Evolutionary conservation across 2,113 vertebrate genomes (phyloP), one percentile per base, ranked within the genome.

Genomic region (Podarcis cretensis): DNA sequence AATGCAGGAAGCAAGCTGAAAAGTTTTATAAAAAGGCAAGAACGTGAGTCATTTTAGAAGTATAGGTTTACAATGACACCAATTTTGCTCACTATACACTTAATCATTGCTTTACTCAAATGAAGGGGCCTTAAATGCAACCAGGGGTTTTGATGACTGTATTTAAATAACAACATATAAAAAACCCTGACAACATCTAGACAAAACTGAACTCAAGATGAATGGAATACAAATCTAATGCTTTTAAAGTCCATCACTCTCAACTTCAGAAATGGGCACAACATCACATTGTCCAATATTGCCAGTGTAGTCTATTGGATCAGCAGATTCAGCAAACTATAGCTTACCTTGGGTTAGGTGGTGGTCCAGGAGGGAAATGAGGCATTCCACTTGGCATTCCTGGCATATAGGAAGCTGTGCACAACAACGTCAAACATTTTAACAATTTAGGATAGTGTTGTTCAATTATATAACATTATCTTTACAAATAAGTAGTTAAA

Each of bases 371-470:
- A 35, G 98, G 97, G n/a, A 98, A 99, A 6, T 98, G 83, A 91
- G 98, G 96, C 83, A 98, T 98, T 48, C 97, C 97, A 93, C 98
- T 96, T 83, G 98, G 97, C 98, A 99, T 98, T 85, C 97, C 97
- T 1, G 98, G 98, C 97, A 99, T 98, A 89, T 99, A 99, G 76
- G 98, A 98, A 96, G 98, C 99, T 99, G 93, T 87, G 92, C 20
- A 95, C 92, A 97, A 95, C 92, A 97, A 95, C 8, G 3, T 95
- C 78, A 40, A 66, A n/a, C 20, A 92, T 73, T 94, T 96, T 92
- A 82, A 37, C 37, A 37, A 37, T 37, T 37, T 37, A 37, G 37
- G 37, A 37, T 37, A 37, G 37, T 37, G 4, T 78, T 40, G 74
- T 65, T 85, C 20, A 85, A 10, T 59, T 43, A 54, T 30, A 83